Evolutionary conservation across 2,888 invertebrate genomes (phyloP), one percentile per base, ranked within the genome.

Genomic region (Cephalotes varians): DNA sequence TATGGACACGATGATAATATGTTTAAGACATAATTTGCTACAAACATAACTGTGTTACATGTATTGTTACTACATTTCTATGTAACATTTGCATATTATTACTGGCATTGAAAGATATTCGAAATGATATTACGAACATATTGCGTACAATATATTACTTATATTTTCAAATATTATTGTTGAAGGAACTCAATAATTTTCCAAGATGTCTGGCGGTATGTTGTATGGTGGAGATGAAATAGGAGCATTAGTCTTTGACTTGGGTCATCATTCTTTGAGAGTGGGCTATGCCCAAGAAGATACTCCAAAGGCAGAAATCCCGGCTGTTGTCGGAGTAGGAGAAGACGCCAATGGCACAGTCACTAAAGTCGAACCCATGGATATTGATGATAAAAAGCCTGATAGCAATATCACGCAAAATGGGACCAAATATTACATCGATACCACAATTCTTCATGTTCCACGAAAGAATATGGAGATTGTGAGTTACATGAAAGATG

Each of bases 261-360:
- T 99, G 10, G 99, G 98, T 0, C 98, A 98, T 90, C 97, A 98
- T 95, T 98, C 98, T 0, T 95, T 99, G 76, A 96, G 99, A 81
- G 98, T 98, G 69, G 99, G 99, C 77, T 99, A 98, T 95, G 99
- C 99, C 10, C 99, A 99, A 92, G 99, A 99, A 94, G 99, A 99
- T 94, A 98, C 98, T n/a, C 99, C 99, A 2, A 99, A 99, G 95
- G 98, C 98, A 1, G 99, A 99, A 96, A 98, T 99, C 82, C 99
- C 99, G 0, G 97, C 98, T 0, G 97, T 98, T 58, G 97, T 99
- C 44, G 99, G 99, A 0, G 97, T 98, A 9, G 97, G 97, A 15
- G 98, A 98, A 47, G 96, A 96, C 88, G 95, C 93, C 4, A 94
- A 95, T 85, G 95, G 95, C 62, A 93, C 94, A 71, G 95, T 96